Conservation (phyloP, 2,797 vertebrate genomes). For the Neosilurus hyrtlii region DNA sequence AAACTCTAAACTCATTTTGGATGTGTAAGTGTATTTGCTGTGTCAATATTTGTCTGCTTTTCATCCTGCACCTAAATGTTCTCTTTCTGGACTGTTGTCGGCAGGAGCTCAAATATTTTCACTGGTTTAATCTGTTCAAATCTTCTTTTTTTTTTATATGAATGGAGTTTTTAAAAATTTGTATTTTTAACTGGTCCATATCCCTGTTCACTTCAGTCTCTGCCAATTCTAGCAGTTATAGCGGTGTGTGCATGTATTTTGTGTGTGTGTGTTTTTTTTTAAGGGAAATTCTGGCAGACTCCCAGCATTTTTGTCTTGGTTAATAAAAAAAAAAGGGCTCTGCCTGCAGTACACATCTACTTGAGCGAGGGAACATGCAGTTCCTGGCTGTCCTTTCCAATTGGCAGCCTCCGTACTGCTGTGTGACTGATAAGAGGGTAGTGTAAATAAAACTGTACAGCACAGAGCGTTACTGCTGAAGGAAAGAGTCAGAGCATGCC, state of each 20-base stretch:
- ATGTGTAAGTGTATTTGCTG: conserved; percentile 62
- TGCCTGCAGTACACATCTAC: conserved; percentile 77
- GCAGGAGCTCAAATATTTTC: conserved; percentile 76
- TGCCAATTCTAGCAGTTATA: neutral
- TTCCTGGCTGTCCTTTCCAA: conserved; percentile 88
- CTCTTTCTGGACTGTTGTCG: conserved; percentile 73
- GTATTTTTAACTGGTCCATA: conserved; percentile 56
- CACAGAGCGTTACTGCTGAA: conserved; percentile 76
- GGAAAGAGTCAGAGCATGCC: conserved; percentile 64
- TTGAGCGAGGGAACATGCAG: conserved; percentile 86
- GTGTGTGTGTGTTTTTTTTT: conserved; percentile 35
- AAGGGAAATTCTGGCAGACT: conserved; percentile 46
- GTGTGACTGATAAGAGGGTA: conserved; percentile 93
- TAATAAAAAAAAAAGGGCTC: conserved; percentile 57
- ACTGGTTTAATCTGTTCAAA: conserved; percentile 62
- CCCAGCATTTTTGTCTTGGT: conserved; percentile 62
- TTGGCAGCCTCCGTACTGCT: conserved; percentile 87
- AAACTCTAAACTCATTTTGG: conserved; percentile 64
- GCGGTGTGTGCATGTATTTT: neutral
- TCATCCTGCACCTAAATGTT: conserved; percentile 72
- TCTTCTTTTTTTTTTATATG: conserved; percentile 63
- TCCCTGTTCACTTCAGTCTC: conserved; percentile 28
- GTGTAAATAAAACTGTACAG: conserved; percentile 98
- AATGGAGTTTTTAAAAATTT: conserved; percentile 41
- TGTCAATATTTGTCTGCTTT: conserved; percentile 79